Percentiles rank a stretch among this genome's conserved stretches.
Evolutionary conservation across 2,113 vertebrate species (phyloP).

Genomic region (Microtus pennsylvanicus): DNA sequence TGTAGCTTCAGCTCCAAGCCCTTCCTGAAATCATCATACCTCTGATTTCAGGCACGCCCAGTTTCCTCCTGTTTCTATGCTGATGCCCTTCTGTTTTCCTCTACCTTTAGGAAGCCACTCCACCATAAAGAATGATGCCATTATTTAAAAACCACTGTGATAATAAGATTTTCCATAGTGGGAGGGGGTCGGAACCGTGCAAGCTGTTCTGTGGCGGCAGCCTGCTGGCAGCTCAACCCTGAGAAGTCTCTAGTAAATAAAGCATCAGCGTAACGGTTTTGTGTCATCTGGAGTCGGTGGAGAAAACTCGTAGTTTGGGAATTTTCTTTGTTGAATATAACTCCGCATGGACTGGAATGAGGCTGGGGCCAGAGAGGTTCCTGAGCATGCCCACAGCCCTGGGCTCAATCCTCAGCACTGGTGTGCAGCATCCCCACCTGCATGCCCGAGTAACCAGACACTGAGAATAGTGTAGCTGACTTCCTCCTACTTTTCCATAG

Average conservation of each 20-base stretch:
- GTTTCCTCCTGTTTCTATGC: background rate
- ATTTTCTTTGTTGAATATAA: slow-evolving; percentile 45
- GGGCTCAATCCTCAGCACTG: background rate
- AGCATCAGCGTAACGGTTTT: background rate
- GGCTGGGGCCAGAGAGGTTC: background rate
- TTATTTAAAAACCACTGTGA: background rate
- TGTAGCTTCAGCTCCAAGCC: background rate
- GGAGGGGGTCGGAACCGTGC: background rate
- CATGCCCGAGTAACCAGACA: background rate
- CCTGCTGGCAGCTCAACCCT: slow-evolving; percentile 5
- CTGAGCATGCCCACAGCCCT: background rate
- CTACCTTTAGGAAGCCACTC: background rate
- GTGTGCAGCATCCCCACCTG: background rate
- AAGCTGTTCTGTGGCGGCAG: background rate
- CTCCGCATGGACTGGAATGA: background rate
- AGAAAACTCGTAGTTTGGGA: slow-evolving; percentile 14
- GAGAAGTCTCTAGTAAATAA: slow-evolving; percentile 25
- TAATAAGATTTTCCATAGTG: slow-evolving; percentile 32
- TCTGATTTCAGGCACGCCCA: background rate
- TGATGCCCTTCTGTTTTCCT: background rate
- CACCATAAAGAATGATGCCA: background rate
- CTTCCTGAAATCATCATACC: background rate
- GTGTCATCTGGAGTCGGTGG: background rate
- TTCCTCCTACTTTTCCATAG: background rate
- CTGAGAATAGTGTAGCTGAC: background rate